Conservation (phyloP, 2,113 vertebrate species). For the Dicerorhinus sumatrensis region DNA sequence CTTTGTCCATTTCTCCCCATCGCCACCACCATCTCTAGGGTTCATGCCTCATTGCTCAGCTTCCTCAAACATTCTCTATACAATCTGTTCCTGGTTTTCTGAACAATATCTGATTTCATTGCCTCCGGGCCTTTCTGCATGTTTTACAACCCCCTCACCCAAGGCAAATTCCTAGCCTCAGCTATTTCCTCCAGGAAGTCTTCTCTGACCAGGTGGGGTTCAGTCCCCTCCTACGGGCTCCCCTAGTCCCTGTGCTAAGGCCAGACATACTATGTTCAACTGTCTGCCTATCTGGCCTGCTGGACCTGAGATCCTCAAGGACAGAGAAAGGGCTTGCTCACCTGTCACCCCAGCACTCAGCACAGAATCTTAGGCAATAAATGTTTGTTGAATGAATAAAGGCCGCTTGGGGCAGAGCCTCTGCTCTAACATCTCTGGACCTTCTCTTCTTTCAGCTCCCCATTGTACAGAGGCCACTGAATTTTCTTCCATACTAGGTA, state of each 20-base stretch:
- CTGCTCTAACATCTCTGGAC: neutral
- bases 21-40: constrained; percentile 31
- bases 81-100: constrained; percentile 66
- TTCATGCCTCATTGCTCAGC: constrained; percentile 48
- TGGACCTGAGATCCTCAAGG: neutral
- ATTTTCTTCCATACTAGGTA: neutral
- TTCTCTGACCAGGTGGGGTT: neutral
- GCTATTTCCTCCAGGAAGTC: constrained; percentile 50
- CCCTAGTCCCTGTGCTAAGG: constrained; percentile 61
- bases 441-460: neutral
- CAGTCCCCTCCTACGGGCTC: neutral
- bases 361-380: neutral
- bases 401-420: neutral
- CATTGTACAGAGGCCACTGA: neutral
- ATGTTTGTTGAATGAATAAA: constrained; percentile 39
- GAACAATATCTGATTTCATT: constrained; percentile 61
- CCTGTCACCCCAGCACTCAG: neutral
- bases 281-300: neutral
- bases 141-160: neutral
- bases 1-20: constrained; percentile 31
- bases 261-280: neutral
- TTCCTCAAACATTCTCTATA: constrained; percentile 40
- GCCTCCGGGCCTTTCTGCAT: neutral
- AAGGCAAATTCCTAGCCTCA: constrained; percentile 8
- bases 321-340: constrained; percentile 5